Base-by-base conservation (phyloP, 2,113 vertebrate species). In the Zapus hudsonius region DNA sequence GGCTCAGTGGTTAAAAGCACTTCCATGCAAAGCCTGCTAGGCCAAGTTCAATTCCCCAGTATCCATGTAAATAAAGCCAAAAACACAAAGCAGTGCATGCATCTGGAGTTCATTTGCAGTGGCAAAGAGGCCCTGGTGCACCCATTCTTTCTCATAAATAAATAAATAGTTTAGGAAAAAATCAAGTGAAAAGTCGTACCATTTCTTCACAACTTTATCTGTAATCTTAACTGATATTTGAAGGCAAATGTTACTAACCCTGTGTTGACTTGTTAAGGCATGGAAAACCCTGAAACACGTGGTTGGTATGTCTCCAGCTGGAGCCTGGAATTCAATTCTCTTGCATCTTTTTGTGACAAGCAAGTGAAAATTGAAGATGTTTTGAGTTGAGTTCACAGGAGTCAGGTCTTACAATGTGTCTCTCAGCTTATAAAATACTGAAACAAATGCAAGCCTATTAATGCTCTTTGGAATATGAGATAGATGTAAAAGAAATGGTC, bases 141-240 rank as follows among this genome's bases (percentile, higher is more conserved):
- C 16, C 7, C 52, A 52, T 52, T 8, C 52, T 52, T 12, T 52
- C 52, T 52, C 52, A n/a, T n/a, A n/a, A n/a, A n/a, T n/a, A n/a
- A n/a, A n/a, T n/a, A n/a, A n/a, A n/a, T n/a, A n/a, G 75, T 96
- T 95, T 96, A 91, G 2, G 0, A 94, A 82, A 95, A 84, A 95
- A 93, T 96, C 64, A 33, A 40, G 84, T 79, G 70, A 87, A 75
- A 92, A 96, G 79, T 44, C 6, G 72, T 11, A 79, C 31, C 61
- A 23, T 22, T 38, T 87, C 20, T 81, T 36, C 61, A 75, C 22
- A 69, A 36, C 33, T 81, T 63, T 55, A 23, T 44, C 44, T 79
- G 7, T 52, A 67, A 22, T 85, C 72, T 69, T 72, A 1, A 29
- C n/a, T 73, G 5, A 40, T 20, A 25, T 1, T 25, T 40, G 38